phyloP scores from a whole-genome alignment of 2,113 vertebrate species.

The Psilopsiagon aurifrons region DNA sequence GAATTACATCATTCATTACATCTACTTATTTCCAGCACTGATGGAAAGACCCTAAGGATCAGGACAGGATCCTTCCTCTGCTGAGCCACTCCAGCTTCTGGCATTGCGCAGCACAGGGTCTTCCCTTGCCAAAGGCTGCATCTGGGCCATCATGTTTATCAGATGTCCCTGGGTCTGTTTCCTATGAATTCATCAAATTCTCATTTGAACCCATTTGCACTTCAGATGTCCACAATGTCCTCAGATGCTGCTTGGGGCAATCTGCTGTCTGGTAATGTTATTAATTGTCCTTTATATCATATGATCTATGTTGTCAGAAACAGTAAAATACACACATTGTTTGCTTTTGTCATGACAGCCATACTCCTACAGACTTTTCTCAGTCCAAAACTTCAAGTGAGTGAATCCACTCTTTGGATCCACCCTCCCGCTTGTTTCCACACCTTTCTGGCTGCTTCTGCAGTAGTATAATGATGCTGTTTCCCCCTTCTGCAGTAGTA shows the following conservation, averaged over 20 bases:
- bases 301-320: neutral
- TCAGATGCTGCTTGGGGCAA: neutral
- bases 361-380: neutral
- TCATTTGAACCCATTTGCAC: neutral
- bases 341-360: neutral
- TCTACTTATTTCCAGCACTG: neutral
- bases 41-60: neutral
- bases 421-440: neutral
- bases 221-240: neutral
- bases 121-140: neutral
- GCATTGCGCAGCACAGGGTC: neutral
- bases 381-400: neutral
- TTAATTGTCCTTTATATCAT: neutral
- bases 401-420: accelerated
- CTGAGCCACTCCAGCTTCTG: neutral
- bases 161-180: neutral
- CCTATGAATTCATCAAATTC: neutral
- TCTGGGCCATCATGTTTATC: neutral
- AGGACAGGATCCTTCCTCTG: neutral
- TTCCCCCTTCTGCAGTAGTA: neutral
- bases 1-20: neutral
- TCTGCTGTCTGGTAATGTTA: neutral
- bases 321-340: neutral
- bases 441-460: neutral
- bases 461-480: neutral